Base-by-base conservation (phyloP, 2,797 vertebrate species). In the Ataeniobius toweri region DNA sequence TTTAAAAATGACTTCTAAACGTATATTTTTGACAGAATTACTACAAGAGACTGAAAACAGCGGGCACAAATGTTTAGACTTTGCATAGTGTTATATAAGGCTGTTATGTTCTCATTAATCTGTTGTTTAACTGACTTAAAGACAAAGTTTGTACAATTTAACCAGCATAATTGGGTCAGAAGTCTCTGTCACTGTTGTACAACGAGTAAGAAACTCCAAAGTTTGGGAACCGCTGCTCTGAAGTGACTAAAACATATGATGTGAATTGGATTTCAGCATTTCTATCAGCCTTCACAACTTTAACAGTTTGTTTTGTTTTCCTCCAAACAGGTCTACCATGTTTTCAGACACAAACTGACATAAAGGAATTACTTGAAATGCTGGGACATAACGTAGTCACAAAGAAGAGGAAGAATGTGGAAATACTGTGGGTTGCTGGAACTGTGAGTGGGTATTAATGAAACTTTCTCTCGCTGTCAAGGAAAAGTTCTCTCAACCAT, bases 401-500 rank as follows among this genome's bases (percentile, higher is more conserved):
- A 79, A 99, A 98, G 95, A 99, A 98, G 92, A 97, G 97, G 82
- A 99, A 99, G 95, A 99, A 99, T 82, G 97, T 99, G 86, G 98
- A 99, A 93, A 98, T 99, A 89, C 94, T 99, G 87, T 99, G 98
- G 97, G 94, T 97, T 81, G 98, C 98, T 82, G 97, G 97, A 75
- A 96, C 93, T 87, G 98, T 99, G 94, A 96, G 96, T 44, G 22
- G 39, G n/a, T 78, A 10, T 51, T 69, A 5, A 31, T 70, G 1
- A 59, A 39, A 44, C 31, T 41, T 41, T 70, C 3, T 41, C 18
- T 74, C 18, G 9, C 26, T 51, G 0, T 36, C 13, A 20, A 65
- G 26, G 22, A 41, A 56, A 24, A 41, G 69, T 65, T 50, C 31
- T 68, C 13, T 83, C 24, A 65, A n/a, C 26, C 1, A 0, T 44